Evolutionary conservation across 2,113 vertebrate genomes (phyloP), one percentile per base, ranked within the genome.

Genomic region (Leiothrix lutea): DNA sequence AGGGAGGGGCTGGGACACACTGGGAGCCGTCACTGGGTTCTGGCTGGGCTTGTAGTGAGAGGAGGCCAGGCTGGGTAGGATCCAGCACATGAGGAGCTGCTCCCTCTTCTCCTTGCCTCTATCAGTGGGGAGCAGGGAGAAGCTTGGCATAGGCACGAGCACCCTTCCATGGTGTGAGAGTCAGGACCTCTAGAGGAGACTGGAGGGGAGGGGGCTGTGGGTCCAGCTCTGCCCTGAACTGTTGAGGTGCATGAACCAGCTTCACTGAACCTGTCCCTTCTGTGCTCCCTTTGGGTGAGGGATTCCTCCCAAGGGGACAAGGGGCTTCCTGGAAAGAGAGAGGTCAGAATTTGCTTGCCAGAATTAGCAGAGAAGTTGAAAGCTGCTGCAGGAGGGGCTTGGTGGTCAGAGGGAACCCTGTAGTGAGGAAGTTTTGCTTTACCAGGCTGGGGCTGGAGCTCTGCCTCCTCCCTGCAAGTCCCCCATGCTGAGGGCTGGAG

Each of bases 71-170:
- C 60, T 2, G 0, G 25, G 29, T 14, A 38, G 75, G 24, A 72
- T 8, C 26, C 8, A 12, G 13, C 26, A 13, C 25, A 29, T 7
- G 33, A 78, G n/a, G 22, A 94, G 18, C 53, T 56, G 31, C 26
- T 64, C 12, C 19, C 14, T 57, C 28, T 61, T 54, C 24, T 47
- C 25, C 16, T 31, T 2, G 0, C 14, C 18, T 16, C 0, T 0
- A 8, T 17, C 1, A 1, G 9, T 6, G 33, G 9, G 42, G 28
- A 92, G 10, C 23, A 38, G 56, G 56, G 29, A 4, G 16, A 78
- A 80, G 40, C 40, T 88, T 28, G 35, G 28, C 36, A 51, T 42
- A 16, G 70, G 36, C 13, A 11, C 0, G 5, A 84, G 19, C 12
- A 61, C 47, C 33, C 5, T 84, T 25, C 72, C 29, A 3, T 11